These are phyloP conservation scores for Euura lappo DNA, from an alignment of 1,140 invertebrate genomes.

Conservation along the genomic window DNA sequence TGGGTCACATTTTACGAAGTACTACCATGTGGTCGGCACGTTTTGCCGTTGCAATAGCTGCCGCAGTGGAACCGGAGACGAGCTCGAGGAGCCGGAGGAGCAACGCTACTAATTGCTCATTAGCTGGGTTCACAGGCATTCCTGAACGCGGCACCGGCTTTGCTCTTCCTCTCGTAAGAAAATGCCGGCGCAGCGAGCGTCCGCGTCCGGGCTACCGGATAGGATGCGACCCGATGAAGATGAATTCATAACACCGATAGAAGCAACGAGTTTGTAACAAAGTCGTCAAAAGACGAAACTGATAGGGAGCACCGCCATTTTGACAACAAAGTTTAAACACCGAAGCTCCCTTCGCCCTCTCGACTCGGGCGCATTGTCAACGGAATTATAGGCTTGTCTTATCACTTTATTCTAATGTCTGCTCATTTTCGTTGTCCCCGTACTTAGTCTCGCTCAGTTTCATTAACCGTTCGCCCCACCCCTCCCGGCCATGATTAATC, in stretches of 20 bases:
- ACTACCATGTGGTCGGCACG: neutral
- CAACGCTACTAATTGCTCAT: conserved; percentile 46
- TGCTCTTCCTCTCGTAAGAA: neutral
- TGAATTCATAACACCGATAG: neutral
- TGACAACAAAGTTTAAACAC: neutral
- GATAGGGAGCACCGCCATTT: neutral
- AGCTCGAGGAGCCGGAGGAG: neutral
- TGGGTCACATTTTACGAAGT: neutral
- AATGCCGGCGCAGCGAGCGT: neutral
- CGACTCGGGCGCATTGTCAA: conserved; percentile 9
- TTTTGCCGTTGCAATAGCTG: neutral
- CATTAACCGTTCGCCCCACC: conserved; percentile 19
- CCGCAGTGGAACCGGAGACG: neutral
- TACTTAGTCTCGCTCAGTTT: neutral
- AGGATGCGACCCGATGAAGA: neutral
- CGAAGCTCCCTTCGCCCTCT: neutral
- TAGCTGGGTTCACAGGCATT: conserved; percentile 26
- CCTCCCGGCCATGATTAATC: conserved; percentile 30
- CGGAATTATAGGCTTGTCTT: conserved; percentile 24
- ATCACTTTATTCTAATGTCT: conserved; percentile 28
- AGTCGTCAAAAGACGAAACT: neutral
- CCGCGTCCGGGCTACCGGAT: neutral
- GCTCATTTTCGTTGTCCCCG: conserved; percentile 16
- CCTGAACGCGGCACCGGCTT: neutral
- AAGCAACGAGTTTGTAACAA: neutral